phyloP scores from a whole-genome alignment of 2,888 invertebrate genomes.

The Aleiodes leptofemur region DNA sequence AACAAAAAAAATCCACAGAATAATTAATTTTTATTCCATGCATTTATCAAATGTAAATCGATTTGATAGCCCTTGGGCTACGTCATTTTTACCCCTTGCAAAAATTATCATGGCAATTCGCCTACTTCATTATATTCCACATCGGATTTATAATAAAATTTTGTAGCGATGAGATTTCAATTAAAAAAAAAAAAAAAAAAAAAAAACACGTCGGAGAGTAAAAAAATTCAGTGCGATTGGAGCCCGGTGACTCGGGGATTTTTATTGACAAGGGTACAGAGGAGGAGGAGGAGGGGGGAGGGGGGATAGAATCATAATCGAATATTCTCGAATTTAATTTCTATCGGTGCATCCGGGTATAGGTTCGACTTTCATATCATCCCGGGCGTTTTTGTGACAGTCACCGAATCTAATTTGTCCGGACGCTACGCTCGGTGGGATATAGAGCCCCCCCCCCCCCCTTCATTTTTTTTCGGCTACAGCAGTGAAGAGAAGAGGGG shows the following conservation, averaged over 20 bases:
- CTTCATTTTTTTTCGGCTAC: constrained; percentile 55
- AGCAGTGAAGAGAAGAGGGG: constrained; percentile 46
- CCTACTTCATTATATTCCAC: constrained; percentile 42
- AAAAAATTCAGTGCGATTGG: constrained; percentile 51
- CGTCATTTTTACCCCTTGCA: constrained; percentile 18
- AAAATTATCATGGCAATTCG: constrained; percentile 45
- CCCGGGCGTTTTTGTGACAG: constrained; percentile 72
- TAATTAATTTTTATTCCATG: constrained; percentile 10
- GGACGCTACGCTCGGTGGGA: constrained; percentile 48
- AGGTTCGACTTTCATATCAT: constrained; percentile 73
- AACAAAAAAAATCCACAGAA: not conserved
- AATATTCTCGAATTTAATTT: constrained; percentile 75
- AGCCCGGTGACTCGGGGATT: constrained; percentile 52
- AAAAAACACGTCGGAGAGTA: constrained; percentile 14
- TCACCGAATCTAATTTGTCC: constrained; percentile 73
- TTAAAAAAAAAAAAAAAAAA: constrained; percentile 43
- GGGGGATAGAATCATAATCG: constrained; percentile 67
- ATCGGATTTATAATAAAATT: constrained; percentile 49
- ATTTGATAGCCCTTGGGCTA: not conserved
- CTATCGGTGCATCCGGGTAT: constrained; percentile 67
- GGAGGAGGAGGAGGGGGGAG: constrained; percentile 40
- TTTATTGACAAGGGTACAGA: constrained; percentile 51
- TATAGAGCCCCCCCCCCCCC: constrained; percentile 43
- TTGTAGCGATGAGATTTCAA: constrained; percentile 45
- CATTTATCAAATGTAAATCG: constrained; percentile 5